phyloP scores from a whole-genome alignment of 2,113 vertebrate genomes.

The Toxotes chatareus region DNA sequence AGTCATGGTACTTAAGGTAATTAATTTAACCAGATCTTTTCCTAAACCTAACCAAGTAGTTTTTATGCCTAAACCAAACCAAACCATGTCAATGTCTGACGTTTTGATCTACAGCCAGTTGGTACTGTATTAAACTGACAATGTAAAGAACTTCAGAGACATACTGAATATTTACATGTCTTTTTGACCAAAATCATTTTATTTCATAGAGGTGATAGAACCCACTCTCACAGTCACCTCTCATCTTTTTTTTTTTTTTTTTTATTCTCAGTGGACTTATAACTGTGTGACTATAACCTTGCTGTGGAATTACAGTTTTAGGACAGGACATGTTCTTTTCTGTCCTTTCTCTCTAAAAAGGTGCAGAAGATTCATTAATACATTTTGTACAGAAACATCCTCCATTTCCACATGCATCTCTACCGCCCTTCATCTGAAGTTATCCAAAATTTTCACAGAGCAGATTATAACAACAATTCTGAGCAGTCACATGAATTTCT shows the following conservation, averaged over 20 bases:
- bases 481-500: slow-evolving; percentile 44
- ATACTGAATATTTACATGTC: background rate
- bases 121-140: background rate
- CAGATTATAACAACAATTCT: slow-evolving; percentile 24
- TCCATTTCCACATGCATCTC: background rate
- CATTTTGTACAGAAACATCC: slow-evolving; percentile 14
- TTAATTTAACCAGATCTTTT: background rate
- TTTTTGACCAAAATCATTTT: background rate
- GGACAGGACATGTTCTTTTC: slow-evolving; percentile 20
- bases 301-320: slow-evolving; percentile 25
- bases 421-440: slow-evolving; percentile 7
- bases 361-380: slow-evolving; percentile 42
- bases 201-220: slow-evolving; percentile 19
- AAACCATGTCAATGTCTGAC: background rate
- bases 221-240: slow-evolving; percentile 25
- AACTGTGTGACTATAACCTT: slow-evolving; percentile 7
- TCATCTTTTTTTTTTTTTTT: slow-evolving; percentile 39
- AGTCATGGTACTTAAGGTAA: background rate
- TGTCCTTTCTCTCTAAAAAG: slow-evolving; percentile 24
- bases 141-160: background rate
- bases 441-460: slow-evolving; percentile 29
- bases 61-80: too few relatives aligned
- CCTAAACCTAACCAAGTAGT: background rate
- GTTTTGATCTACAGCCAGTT: background rate
- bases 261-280: slow-evolving; percentile 54